Evolutionary conservation across 2,888 invertebrate genomes (phyloP).

Genomic region (Campoletis raptor): DNA sequence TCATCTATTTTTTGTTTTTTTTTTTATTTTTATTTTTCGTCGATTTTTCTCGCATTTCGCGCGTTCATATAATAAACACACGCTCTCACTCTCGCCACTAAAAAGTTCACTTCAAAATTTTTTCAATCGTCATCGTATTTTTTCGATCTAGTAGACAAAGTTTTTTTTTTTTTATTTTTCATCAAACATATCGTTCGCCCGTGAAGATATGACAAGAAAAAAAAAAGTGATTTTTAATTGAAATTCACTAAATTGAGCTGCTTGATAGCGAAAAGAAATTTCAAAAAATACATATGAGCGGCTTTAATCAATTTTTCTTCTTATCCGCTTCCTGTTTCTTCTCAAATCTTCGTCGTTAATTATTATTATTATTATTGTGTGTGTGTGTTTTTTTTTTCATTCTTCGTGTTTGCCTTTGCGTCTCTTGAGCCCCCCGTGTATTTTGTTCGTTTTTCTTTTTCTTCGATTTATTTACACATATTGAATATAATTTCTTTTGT

Average conservation of each 20-base stretch:
- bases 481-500: conserved; percentile 2
- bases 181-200: conserved; percentile 2
- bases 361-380: not conserved
- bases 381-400: not conserved
- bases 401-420: not conserved
- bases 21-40: conserved; percentile 40
- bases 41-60: conserved; percentile 50
- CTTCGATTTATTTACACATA: conserved; percentile 38
- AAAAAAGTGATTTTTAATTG: not conserved
- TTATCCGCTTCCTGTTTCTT: conserved; percentile 27
- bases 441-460: not conserved
- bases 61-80: conserved; percentile 46
- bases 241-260: not conserved
- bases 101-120: not conserved
- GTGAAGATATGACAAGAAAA: conserved; percentile 15
- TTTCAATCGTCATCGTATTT: conserved; percentile 23
- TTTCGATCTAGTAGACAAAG: conserved; percentile 2
- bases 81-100: conserved; percentile 49
- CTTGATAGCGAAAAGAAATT: not conserved
- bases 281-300: not conserved
- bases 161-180: not conserved
- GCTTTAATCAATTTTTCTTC: not conserved
- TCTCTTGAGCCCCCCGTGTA: conserved; percentile 34
- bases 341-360: conserved; percentile 34
- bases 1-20: conserved; percentile 33